These are phyloP conservation scores for Aptenodytes forsteri DNA, from an alignment of 2,113 vertebrate species.

Conservation along the genomic window DNA sequence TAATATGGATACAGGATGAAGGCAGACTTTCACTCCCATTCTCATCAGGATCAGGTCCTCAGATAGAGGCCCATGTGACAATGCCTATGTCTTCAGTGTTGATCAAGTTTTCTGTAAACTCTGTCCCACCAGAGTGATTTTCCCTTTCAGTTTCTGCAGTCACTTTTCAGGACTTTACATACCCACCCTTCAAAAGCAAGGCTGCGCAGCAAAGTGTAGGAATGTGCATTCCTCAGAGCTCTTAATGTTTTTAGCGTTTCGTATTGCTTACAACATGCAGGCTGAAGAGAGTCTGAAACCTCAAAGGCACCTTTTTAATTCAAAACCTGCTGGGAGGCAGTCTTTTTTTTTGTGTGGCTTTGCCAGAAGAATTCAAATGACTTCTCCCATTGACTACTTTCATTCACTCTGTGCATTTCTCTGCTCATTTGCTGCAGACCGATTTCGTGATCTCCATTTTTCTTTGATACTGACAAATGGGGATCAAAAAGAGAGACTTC, in stretches of 20 bases:
- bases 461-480: neutral
- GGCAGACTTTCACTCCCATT: neutral
- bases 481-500: neutral
- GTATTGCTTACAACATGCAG: neutral
- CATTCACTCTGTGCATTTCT: neutral
- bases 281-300: neutral
- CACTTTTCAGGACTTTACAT: neutral
- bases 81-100: neutral
- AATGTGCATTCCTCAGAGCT: neutral
- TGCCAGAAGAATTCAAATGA: neutral
- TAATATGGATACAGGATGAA: neutral
- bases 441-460: neutral
- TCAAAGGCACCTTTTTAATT: neutral
- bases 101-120: neutral
- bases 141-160: neutral
- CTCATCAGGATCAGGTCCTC: neutral
- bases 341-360: neutral
- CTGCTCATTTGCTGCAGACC: neutral
- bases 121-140: neutral
- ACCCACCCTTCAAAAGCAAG: neutral
- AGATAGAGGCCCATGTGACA: neutral
- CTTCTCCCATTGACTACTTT: neutral
- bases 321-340: neutral
- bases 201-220: neutral
- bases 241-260: neutral